A percentile compares a stretch with the other conserved stretches of the same genome.
phyloP scores from a whole-genome alignment of 2,113 vertebrate genomes.

The Eleginops maclovinus region DNA sequence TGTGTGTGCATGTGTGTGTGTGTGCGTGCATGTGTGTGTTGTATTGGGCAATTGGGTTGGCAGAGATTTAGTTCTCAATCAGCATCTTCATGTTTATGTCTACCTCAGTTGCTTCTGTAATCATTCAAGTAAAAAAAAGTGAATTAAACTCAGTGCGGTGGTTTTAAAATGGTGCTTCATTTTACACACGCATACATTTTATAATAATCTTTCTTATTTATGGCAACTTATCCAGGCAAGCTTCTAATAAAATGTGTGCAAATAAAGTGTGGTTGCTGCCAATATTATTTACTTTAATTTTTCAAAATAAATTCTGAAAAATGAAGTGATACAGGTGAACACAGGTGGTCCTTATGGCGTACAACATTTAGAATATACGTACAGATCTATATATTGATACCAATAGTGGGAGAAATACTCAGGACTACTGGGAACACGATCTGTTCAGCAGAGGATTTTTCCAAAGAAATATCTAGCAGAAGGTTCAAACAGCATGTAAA shows the following conservation, averaged over 20 bases:
- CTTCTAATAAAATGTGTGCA: no score
- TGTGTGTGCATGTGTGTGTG: background rate
- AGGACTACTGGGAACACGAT: conserved; percentile 1
- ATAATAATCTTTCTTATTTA: no score
- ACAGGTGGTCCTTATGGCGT: no score
- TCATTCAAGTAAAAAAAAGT: conserved; percentile 27
- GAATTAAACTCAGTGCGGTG: conserved; percentile 3
- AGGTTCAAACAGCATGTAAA: conserved; percentile 30
- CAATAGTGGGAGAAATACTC: background rate
- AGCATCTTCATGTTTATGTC: conserved; percentile 41
- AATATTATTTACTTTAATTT: no score
- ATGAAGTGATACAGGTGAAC: no score
- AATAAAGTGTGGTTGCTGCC: no score
- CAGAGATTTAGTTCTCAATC: conserved; percentile 54
- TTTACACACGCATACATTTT: no score
- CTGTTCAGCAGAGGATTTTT: background rate
- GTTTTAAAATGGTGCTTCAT: background rate
- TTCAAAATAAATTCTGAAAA: no score
- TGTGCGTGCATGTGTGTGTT: conserved; percentile 8
- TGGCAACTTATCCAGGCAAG: no score
- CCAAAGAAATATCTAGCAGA: background rate
- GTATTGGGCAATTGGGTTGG: background rate
- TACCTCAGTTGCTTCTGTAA: conserved; percentile 12
- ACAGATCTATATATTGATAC: background rate
- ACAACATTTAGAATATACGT: no score